Conservation (phyloP, 2,797 vertebrate genomes). For the Leptodactylus fallax region DNA sequence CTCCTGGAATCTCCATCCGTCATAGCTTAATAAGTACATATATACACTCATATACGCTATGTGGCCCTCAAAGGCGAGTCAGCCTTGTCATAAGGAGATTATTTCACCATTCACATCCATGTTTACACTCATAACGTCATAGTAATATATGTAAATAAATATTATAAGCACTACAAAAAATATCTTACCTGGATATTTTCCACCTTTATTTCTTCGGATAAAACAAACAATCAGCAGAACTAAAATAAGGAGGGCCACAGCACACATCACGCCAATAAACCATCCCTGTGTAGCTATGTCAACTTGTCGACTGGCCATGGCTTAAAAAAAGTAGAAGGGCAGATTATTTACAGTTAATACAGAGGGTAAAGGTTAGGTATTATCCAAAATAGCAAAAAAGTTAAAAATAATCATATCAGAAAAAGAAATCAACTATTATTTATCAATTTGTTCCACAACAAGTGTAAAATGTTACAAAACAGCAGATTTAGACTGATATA, state of each 20-base stretch:
- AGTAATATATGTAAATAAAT: neutral
- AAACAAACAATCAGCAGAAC: constrained; percentile 98
- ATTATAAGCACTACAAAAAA: neutral
- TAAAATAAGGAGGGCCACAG: constrained; percentile 95
- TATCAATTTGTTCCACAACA: neutral
- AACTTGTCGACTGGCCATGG: constrained; percentile 93
- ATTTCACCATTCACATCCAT: neutral
- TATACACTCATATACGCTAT: no score
- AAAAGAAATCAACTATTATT: neutral
- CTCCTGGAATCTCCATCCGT: no score
- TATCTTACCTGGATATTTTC: constrained; percentile 94
- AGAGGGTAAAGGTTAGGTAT: neutral
- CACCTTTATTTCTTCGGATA: constrained; percentile 97
- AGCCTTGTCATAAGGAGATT: no score
- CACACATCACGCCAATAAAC: constrained; percentile 99
- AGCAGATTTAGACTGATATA: neutral
- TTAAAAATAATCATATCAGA: neutral
- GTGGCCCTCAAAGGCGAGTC: no score
- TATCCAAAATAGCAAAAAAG: neutral
- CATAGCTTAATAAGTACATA: no score
- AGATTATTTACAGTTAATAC: neutral
- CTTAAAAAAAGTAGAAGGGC: constrained; percentile 73
- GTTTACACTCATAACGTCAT: neutral
- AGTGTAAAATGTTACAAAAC: no score
- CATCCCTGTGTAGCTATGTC: constrained; percentile 98